These are phyloP conservation scores for Helogale parvula DNA, from an alignment of 2,113 vertebrate genomes.

Conservation along the genomic window DNA sequence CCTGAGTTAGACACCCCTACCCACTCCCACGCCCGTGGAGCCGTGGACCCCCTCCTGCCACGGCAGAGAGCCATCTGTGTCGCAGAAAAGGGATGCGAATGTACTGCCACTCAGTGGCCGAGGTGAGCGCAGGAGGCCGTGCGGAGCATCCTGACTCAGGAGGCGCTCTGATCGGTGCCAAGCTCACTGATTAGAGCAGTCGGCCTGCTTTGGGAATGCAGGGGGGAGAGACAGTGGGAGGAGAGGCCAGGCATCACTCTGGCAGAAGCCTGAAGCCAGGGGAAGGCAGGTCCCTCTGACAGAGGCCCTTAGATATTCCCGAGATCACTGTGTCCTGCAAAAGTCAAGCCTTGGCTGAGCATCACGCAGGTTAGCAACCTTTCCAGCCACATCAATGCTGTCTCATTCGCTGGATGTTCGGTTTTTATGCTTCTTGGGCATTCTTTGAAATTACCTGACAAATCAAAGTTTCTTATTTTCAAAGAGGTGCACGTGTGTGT, in stretches of 20 bases:
- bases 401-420: rapidly evolving
- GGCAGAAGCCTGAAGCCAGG: too few relatives aligned
- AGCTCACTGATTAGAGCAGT: neutral
- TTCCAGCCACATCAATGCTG: rapidly evolving
- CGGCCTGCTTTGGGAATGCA: rapidly evolving
- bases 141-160: neutral
- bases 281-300: neutral
- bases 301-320: neutral
- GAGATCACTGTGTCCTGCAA: neutral
- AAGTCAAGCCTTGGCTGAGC: neutral
- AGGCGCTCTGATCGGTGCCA: too few relatives aligned
- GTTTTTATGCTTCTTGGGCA: neutral
- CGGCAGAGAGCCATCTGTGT: neutral
- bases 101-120: neutral
- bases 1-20: neutral
- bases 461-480: neutral
- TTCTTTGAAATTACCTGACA: neutral
- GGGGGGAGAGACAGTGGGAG: rapidly evolving
- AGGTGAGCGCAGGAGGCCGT: neutral
- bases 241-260: neutral
- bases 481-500: neutral
- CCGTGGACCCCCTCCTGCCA: too few relatives aligned
- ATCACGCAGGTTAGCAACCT: rapidly evolving
- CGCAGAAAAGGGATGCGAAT: neutral
- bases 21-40: neutral